Percentiles rank a stretch among this genome's conserved stretches.
phyloP scores from a whole-genome alignment of 2,888 invertebrate genomes.

The Julus scanicus region DNA sequence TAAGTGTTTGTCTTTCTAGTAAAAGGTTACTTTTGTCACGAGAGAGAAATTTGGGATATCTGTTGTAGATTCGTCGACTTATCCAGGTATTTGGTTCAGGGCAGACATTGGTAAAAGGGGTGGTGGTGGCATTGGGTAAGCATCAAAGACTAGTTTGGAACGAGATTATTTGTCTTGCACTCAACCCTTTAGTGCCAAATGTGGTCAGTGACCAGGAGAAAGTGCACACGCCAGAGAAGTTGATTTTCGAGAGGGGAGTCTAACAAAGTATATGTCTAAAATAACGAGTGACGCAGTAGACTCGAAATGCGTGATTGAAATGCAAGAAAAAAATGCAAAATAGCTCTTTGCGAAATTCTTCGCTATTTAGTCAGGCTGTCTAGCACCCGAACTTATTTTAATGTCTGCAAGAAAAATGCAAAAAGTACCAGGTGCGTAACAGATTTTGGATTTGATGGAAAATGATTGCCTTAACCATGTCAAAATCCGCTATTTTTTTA shows the following conservation, averaged over 20 bases:
- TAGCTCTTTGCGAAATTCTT: background rate
- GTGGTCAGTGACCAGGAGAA: constrained; percentile 38
- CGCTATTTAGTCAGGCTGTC: background rate
- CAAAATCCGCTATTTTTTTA: too few relatives aligned
- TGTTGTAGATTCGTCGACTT: background rate
- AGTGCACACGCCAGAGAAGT: background rate
- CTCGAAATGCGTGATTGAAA: background rate
- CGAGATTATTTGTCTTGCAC: background rate
- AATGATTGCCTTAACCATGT: too few relatives aligned
- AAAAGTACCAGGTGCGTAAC: background rate
- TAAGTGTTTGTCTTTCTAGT: background rate
- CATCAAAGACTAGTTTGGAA: background rate
- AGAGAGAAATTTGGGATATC: background rate
- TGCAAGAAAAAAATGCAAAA: background rate
- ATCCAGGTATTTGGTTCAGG: background rate
- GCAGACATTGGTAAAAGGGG: background rate
- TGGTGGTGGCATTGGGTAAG: background rate
- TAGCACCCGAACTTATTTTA: background rate
- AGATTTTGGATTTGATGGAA: too few relatives aligned
- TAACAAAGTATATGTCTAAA: background rate
- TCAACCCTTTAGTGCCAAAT: constrained; percentile 15
- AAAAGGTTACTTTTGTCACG: background rate
- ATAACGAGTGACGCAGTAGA: background rate
- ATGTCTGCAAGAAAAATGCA: background rate
- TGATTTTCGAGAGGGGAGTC: constrained; percentile 12